phyloP scores from a whole-genome alignment of 2,888 invertebrate species.

The Mamestra brassicae region DNA sequence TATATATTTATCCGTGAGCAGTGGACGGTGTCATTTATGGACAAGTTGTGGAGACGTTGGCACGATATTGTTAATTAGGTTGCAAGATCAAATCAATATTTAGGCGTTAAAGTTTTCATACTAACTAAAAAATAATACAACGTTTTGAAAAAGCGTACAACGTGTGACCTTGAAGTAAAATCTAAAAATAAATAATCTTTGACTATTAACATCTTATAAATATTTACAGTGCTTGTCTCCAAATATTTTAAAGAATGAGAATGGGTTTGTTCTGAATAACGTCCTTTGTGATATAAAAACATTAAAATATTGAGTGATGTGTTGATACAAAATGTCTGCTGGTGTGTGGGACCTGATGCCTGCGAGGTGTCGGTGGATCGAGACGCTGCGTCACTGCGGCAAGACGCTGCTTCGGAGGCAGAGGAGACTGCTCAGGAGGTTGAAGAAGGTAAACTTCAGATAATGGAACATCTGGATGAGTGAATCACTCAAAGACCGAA shows the following conservation, averaged over 20 bases:
- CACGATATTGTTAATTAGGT: conserved; percentile 22
- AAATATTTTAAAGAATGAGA: conserved; percentile 16
- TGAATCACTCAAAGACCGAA: not conserved
- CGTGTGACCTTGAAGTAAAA: conserved; percentile 36
- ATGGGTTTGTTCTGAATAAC: conserved; percentile 28
- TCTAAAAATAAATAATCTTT: conserved; percentile 9
- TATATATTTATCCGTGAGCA: conserved; percentile 52
- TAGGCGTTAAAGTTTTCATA: not conserved
- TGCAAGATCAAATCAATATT: not conserved
- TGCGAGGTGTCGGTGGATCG: conserved; percentile 85
- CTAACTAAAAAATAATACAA: not conserved
- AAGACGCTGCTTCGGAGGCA: conserved; percentile 88
- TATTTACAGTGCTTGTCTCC: conserved; percentile 31
- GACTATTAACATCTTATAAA: conserved; percentile 22
- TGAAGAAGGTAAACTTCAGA: conserved; percentile 84
- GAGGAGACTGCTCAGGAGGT: conserved; percentile 83
- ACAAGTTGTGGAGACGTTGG: conserved; percentile 32
- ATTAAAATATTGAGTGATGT: conserved; percentile 67
- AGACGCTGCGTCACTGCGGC: conserved; percentile 87
- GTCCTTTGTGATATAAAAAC: conserved; percentile 44
- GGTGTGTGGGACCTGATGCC: conserved; percentile 87
- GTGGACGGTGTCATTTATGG: conserved; percentile 52
- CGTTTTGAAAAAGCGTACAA: not conserved
- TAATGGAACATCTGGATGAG: not conserved
- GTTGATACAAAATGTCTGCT: conserved; percentile 77